Percentiles rank a stretch among this genome's conserved stretches.
Conservation (phyloP, 2,888 invertebrate genomes). For the Digitonthophagus gazella region DNA sequence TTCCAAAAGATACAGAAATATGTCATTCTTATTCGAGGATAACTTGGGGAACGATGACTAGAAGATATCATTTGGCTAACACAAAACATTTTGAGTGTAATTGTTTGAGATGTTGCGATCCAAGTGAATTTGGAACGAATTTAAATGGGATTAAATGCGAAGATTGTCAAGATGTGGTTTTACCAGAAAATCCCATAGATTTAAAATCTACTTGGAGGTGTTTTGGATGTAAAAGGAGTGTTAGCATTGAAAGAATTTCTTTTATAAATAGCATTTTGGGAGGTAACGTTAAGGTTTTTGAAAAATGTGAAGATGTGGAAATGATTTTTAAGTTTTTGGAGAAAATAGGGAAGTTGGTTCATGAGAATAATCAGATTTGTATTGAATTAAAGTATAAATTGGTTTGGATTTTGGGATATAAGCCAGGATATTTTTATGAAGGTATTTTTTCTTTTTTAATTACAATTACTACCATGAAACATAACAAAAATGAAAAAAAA, state of each 20-base stretch:
- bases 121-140: conserved; percentile 60
- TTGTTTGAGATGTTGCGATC: conserved; percentile 66
- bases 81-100: conserved; percentile 70
- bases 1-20: conserved; percentile 62
- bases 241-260: conserved; percentile 56
- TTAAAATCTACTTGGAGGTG: conserved; percentile 59
- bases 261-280: conserved; percentile 56
- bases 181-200: conserved; percentile 59
- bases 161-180: conserved; percentile 55
- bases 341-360: conserved; percentile 57
- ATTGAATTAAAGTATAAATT: conserved; percentile 63
- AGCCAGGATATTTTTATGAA: conserved; percentile 57
- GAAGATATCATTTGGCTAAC: conserved; percentile 60
- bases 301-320: conserved; percentile 55
- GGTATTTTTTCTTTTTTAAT: conserved; percentile 48
- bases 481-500: too few relatives aligned
- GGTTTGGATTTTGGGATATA: conserved; percentile 61
- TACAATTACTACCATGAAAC: too few relatives aligned
- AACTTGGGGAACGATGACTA: conserved; percentile 66
- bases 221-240: conserved; percentile 53
- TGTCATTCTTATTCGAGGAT: conserved; percentile 65
- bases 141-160: conserved; percentile 45
- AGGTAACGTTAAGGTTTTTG: conserved; percentile 55
- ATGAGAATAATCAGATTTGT: conserved; percentile 60
- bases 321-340: conserved; percentile 59